These are phyloP conservation scores for Malurus cyaneus DNA, from an alignment of 2,113 vertebrate genomes.

Conservation along the genomic window DNA sequence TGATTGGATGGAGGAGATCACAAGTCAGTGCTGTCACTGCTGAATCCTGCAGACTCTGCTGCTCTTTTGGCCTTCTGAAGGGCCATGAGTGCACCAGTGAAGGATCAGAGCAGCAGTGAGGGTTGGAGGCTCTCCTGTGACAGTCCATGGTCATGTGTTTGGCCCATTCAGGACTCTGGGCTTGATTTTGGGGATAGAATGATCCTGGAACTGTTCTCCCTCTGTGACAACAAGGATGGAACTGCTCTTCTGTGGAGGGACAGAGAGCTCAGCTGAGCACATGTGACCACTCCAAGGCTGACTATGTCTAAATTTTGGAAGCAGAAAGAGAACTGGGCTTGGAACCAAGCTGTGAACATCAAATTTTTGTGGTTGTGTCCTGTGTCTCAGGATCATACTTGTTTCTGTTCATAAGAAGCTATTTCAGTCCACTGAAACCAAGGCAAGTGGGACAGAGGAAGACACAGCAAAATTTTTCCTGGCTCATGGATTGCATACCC, in stretches of 20 bases:
- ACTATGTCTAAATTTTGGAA: neutral
- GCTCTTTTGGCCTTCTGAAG: neutral
- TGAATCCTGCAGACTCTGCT: neutral
- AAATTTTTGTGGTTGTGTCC: neutral
- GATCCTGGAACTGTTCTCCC: neutral
- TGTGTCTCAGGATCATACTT: neutral
- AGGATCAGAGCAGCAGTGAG: neutral
- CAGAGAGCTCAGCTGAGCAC: neutral
- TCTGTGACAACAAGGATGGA: neutral
- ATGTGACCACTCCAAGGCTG: neutral
- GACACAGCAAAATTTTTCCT: neutral
- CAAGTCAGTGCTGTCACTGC: neutral
- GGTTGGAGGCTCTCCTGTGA: fast-evolving
- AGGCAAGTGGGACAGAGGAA: neutral
- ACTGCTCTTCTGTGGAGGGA: neutral
- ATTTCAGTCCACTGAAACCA: neutral
- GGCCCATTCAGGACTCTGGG: neutral
- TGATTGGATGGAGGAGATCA: neutral
- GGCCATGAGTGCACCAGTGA: neutral
- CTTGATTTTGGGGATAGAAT: neutral
- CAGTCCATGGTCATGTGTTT: neutral
- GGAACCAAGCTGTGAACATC: neutral
- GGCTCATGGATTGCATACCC: neutral
- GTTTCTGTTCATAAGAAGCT: neutral
- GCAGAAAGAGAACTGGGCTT: neutral